Evolutionary conservation across 2,888 invertebrate genomes (phyloP).

Genomic region (Invenusta paracnida): DNA sequence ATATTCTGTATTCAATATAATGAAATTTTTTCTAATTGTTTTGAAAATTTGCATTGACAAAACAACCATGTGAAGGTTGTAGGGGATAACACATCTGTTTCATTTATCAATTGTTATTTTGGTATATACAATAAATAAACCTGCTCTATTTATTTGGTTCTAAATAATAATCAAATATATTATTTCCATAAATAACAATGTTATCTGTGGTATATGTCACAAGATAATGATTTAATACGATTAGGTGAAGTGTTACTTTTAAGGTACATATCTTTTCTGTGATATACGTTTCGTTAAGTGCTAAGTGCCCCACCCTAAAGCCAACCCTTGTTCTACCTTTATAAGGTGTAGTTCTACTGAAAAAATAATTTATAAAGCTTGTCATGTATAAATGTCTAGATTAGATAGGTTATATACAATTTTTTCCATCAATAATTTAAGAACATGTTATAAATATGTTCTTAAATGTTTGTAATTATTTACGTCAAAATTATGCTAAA

Average conservation of each 20-base stretch:
- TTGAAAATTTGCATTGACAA: neutral
- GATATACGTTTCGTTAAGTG: neutral
- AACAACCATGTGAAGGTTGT: neutral
- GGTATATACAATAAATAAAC: neutral
- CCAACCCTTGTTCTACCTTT: neutral
- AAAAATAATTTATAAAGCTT: neutral
- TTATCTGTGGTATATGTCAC: neutral
- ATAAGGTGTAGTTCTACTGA: neutral
- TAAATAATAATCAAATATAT: neutral
- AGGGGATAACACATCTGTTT: neutral
- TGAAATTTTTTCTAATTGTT: neutral
- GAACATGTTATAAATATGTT: neutral
- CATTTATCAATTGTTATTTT: neutral
- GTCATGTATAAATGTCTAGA: neutral
- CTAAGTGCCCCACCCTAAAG: neutral
- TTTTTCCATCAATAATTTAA: slow-evolving; percentile 13
- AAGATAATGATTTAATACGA: neutral
- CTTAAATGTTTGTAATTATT: neutral
- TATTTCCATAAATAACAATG: neutral
- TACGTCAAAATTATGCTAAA: neutral
- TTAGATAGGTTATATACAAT: neutral
- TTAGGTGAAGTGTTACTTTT: neutral
- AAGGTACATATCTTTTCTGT: neutral
- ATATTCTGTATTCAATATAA: too few species aligned
- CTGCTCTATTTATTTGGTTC: neutral